phyloP scores from a whole-genome alignment of 2,113 vertebrate species.

The Colossoma macropomum region DNA sequence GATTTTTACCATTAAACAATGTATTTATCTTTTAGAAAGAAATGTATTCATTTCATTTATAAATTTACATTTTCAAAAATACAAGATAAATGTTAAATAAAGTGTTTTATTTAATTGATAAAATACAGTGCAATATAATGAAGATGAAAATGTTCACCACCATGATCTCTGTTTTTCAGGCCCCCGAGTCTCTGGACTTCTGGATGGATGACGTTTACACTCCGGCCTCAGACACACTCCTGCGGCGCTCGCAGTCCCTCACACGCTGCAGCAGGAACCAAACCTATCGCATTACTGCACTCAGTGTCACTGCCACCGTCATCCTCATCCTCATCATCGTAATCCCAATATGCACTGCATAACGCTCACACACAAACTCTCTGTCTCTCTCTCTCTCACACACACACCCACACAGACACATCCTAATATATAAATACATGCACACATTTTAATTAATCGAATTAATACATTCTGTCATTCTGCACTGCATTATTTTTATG shows the following conservation, averaged over 20 bases:
- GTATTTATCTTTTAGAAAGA: not conserved
- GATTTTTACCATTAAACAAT: not conserved
- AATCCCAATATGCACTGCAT: constrained; percentile 53
- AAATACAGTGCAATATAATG: not conserved
- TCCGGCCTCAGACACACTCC: constrained; percentile 65
- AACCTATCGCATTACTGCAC: constrained; percentile 53
- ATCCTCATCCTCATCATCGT: constrained; percentile 59
- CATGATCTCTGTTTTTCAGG: constrained; percentile 26
- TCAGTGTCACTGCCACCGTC: constrained; percentile 54
- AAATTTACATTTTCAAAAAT: no score
- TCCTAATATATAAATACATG: constrained; percentile 14
- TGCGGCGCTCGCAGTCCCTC: constrained; percentile 49
- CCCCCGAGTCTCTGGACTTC: constrained; percentile 50
- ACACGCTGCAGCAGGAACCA: constrained; percentile 44
- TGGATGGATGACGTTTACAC: constrained; percentile 62
- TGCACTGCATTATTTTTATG: not conserved
- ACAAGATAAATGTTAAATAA: no score
- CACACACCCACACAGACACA: constrained; percentile 24
- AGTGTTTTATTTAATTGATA: not conserved
- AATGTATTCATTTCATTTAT: no score
- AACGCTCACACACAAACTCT: not conserved
- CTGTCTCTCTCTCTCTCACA: not conserved
- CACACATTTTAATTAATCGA: constrained; percentile 67
- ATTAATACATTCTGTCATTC: not conserved
- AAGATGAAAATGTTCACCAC: not conserved